Evolutionary conservation across 1,140 invertebrate genomes (phyloP).

Genomic region (Gryon sp.): DNA sequence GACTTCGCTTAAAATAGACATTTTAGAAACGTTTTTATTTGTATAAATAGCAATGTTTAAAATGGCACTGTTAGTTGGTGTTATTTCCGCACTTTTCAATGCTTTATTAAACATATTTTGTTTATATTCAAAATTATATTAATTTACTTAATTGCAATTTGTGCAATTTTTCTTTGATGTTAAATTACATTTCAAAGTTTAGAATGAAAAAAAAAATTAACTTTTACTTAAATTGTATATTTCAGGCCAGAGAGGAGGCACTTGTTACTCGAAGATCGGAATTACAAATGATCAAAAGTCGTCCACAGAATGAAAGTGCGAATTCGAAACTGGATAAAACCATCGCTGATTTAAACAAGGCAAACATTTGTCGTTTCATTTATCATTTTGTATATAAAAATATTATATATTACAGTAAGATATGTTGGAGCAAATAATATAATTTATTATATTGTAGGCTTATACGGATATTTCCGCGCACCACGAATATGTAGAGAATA

Average conservation of each 20-base stretch:
- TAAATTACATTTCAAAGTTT: too few species aligned
- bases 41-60: constrained; percentile 50
- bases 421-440: too few species aligned
- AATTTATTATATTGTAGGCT: constrained; percentile 69
- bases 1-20: constrained; percentile 40
- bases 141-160: too few species aligned
- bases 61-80: constrained; percentile 23
- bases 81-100: constrained; percentile 44
- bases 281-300: constrained; percentile 80
- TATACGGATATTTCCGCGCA: constrained; percentile 79
- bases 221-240: neutral
- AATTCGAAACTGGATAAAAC: constrained; percentile 76
- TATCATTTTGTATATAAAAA: too few species aligned
- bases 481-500: constrained; percentile 81
- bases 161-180: too few species aligned
- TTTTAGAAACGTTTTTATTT: constrained; percentile 43
- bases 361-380: constrained; percentile 65
- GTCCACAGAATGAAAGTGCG: constrained; percentile 71
- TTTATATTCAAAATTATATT: too few species aligned
- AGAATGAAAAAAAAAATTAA: too few species aligned
- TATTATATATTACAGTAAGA: too few species aligned
- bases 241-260: constrained; percentile 86
- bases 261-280: constrained; percentile 80
- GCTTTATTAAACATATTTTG: neutral
- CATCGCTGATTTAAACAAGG: constrained; percentile 80